Evolutionary conservation across 1,140 invertebrate species (phyloP), one percentile per base, ranked within the genome.

Genomic region (Penaeus vannamei): DNA sequence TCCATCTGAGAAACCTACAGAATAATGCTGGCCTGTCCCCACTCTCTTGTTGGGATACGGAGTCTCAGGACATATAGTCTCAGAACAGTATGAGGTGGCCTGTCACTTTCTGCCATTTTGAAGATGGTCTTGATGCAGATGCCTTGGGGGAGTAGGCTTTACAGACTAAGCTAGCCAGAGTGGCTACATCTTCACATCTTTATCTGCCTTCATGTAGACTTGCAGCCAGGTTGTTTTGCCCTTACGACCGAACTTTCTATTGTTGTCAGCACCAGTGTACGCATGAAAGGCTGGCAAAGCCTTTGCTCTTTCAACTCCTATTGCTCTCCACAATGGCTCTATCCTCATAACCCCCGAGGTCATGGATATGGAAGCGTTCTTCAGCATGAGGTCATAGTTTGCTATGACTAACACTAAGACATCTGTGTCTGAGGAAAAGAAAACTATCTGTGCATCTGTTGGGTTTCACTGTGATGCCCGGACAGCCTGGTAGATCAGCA

Each of bases 31-130:
- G 89, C 86, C 66, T 90, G 90, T 90, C 90, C 79, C 86, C 60
- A 90, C 53, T 66, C 86, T 76, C 76, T 64, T 10, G 83, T 53
- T 77, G 84, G 77, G 1, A 84, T 88, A 29, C 90, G 90, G 89
- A 87, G n/a, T 87, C 84, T 86, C 59, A 53, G 66, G 46, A 91
- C 62, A 81, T 77, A 60, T 84, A 88, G 76, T 79, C 36, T 88
- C 5, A 83, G 76, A 76, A 91, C 23, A 17, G 84, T 91, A 32
- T 80, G 89, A 61, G 91, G 91, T 87, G 90, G 84, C 46, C 84
- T 90, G 81, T 88, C 80, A 86, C 86, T 88, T 60, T 64, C 86
- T 36, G 79, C 79, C 79, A 87, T 14, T 46, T 87, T 36, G 2
- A 79, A 3, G 61, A 89, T 81, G 86, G 7, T 91, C 80, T 82